Percentiles rank a stretch among this genome's conserved stretches.
Conservation (phyloP, 2,888 invertebrate genomes). For the Laothoe populi region DNA sequence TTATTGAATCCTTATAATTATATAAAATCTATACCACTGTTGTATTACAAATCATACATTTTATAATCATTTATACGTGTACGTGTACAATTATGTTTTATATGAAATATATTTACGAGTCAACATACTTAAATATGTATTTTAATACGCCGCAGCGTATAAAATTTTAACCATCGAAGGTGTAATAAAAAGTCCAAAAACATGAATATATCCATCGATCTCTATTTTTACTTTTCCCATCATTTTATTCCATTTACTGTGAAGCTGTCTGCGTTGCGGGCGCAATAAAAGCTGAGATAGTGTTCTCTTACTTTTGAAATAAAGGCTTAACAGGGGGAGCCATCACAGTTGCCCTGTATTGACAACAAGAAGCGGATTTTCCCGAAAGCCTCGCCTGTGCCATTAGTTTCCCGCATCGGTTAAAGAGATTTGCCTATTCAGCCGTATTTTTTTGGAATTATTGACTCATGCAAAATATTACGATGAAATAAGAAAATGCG, state of each 20-base stretch:
- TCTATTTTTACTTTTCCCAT: slow-evolving; percentile 50
- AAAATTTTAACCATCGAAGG: no score
- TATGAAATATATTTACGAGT: no score
- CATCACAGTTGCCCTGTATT: slow-evolving; percentile 82
- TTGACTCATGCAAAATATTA: slow-evolving; percentile 73
- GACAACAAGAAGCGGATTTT: slow-evolving; percentile 84
- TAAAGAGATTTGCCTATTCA: slow-evolving; percentile 82
- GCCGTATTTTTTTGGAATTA: slow-evolving; percentile 77
- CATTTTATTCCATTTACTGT: slow-evolving; percentile 66
- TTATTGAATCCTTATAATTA: no score
- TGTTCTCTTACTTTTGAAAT: slow-evolving; percentile 76
- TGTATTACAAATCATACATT: no score
- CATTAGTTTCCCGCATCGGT: slow-evolving; percentile 84
- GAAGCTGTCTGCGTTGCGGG: slow-evolving; percentile 59
- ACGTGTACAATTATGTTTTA: no score
- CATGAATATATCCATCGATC: slow-evolving; percentile 45
- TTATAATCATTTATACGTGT: no score
- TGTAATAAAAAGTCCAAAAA: slow-evolving; percentile 19
- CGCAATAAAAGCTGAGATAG: slow-evolving; percentile 78
- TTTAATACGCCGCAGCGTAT: no score
- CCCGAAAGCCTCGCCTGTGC: slow-evolving; percentile 82
- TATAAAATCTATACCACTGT: no score
- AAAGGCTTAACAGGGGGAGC: slow-evolving; percentile 81
- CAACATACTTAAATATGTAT: no score
- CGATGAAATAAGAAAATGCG: slow-evolving; percentile 58